Evolutionary conservation across 2,888 invertebrate species (phyloP).

Genomic region (Drosophila barbarae): DNA sequence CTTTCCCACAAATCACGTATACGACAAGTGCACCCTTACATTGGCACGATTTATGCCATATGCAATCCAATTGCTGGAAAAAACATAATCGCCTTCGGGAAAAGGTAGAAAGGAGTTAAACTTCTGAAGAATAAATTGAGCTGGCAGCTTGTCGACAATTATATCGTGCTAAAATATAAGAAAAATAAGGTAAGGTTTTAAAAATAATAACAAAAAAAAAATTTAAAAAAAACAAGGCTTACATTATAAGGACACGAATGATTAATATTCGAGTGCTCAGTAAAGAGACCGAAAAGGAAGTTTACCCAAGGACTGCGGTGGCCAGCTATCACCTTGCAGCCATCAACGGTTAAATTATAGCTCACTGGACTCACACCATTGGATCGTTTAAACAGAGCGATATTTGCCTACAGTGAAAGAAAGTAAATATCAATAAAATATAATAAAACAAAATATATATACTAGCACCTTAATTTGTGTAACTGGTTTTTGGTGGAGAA

Average conservation of each 20-base stretch:
- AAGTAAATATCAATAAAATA: no score
- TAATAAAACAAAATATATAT: neutral
- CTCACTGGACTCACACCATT: constrained; percentile 25
- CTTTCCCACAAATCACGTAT: neutral
- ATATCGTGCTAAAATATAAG: constrained; percentile 22
- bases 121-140: constrained; percentile 13
- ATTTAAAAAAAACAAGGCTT: no score
- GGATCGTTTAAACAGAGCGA: constrained; percentile 21
- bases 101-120: constrained; percentile 15
- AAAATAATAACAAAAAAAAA: no score
- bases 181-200: no score
- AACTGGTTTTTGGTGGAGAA: constrained; percentile 2
- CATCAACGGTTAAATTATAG: constrained; percentile 19
- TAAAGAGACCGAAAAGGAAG: constrained; percentile 16
- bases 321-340: constrained; percentile 5
- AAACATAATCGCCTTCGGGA: constrained; percentile 38
- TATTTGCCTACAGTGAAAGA: neutral
- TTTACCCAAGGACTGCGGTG: neutral
- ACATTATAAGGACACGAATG: constrained; percentile 27
- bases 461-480: neutral
- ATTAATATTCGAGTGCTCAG: constrained; percentile 25
- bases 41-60: neutral
- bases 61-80: constrained; percentile 2
- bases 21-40: constrained; percentile 13
- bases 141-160: constrained; percentile 39